Percentiles rank a stretch among this genome's conserved stretches.
Evolutionary conservation across 2,888 invertebrate species (phyloP).

Genomic region (Acleris sparsana): DNA sequence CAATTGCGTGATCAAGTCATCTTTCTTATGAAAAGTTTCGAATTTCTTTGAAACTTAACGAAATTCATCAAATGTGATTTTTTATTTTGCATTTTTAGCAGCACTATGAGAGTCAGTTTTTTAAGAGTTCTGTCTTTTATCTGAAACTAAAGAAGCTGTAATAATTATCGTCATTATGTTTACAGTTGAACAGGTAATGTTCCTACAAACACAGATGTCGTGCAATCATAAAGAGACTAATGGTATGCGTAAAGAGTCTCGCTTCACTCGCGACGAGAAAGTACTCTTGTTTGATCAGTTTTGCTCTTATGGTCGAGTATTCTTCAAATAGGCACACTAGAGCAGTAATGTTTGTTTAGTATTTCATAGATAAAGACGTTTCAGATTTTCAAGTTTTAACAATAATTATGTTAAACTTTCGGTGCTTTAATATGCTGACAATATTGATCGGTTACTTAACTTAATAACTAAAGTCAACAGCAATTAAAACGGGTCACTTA

Average conservation of each 20-base stretch:
- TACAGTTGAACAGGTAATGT: neutral
- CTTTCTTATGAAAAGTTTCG: neutral
- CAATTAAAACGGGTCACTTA: too few relatives aligned
- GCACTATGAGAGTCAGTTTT: too few relatives aligned
- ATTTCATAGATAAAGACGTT: neutral
- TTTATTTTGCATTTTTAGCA: too few relatives aligned
- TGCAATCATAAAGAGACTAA: conserved; percentile 7
- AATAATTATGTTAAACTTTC: too few relatives aligned
- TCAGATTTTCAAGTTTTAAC: too few relatives aligned
- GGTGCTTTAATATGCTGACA: neutral
- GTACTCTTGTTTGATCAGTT: conserved; percentile 17
- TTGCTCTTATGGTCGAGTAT: conserved; percentile 7
- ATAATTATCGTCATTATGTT: neutral
- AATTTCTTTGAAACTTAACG: too few relatives aligned
- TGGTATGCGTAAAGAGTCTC: conserved; percentile 28
- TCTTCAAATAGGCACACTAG: conserved; percentile 6
- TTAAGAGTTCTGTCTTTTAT: neutral
- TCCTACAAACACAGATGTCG: conserved; percentile 3
- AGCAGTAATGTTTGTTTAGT: neutral
- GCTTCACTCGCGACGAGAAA: conserved; percentile 22
- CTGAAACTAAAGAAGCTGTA: neutral
- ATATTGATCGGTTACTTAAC: neutral
- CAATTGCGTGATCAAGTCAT: neutral
- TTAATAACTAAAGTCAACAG: too few relatives aligned
- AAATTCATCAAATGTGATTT: too few relatives aligned